Evolutionary conservation across 2,888 invertebrate species (phyloP), one percentile per base, ranked within the genome.

Genomic region (Xestia sexstrigata): DNA sequence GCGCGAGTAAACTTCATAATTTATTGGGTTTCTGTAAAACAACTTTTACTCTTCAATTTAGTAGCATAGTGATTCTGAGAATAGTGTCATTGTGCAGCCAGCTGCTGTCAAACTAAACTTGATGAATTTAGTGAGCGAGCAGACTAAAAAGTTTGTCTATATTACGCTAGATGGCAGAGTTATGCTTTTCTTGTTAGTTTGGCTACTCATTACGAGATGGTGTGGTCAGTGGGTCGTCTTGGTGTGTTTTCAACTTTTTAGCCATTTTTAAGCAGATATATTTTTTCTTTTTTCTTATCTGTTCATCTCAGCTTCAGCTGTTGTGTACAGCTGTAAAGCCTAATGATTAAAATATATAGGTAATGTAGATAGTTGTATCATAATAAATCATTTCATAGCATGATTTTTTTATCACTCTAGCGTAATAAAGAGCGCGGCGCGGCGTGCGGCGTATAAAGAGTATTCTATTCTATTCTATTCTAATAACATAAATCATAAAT

Each of bases 91-190:
- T 23, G n/a, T n/a, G n/a, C n/a, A n/a, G n/a, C n/a, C 39, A 70
- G 15, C 13, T 15, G 52, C 65, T 87, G 87, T 87, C 88, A 88
- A 79, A 83, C 5, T 1, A 8, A 20, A 60, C 30, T 17, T 2
- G 11, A 65, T 35, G 15, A 47, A 49, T 66, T 45, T 60, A 52
- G 11, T 26, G n/a, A 55, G 45, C 30, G 23, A 20, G 35, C 13
- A 20, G 15, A 7, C 52, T 35, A 30, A 30, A n/a, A 82, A 80
- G 75, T 90, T 69, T 20, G 4, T 35, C 89, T 90, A 89, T 72
- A 87, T n/a, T 9, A 58, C 82, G 70, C 70, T 79, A 93, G 93
- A 90, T 93, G 90, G 82, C 91, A 73, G 13, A 6, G 0, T 11
- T 6, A 0, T 35, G 15, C 7, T 17, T 63, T 8, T 45, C 9